Evolutionary conservation across 2,113 vertebrate genomes (phyloP).

Genomic region (Tachysurus vachellii): DNA sequence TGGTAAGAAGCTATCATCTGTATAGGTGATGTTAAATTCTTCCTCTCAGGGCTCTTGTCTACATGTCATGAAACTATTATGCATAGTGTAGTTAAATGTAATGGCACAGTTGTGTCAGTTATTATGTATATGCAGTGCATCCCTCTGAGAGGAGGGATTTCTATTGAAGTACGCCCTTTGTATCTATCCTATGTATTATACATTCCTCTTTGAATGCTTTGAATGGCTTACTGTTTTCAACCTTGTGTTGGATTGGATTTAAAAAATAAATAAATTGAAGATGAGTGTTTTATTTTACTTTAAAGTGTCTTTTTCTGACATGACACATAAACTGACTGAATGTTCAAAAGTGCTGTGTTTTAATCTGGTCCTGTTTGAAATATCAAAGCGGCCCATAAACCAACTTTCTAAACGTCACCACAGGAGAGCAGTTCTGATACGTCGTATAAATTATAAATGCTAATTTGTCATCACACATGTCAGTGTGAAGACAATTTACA

Average conservation of each 20-base stretch:
- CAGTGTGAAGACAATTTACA: constrained; percentile 61
- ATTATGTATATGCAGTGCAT: constrained; percentile 43
- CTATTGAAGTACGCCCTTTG: constrained; percentile 18
- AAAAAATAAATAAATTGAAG: constrained; percentile 58
- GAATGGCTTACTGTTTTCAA: constrained; percentile 35
- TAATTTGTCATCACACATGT: constrained; percentile 55
- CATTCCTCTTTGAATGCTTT: constrained; percentile 30
- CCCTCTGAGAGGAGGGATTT: constrained; percentile 11
- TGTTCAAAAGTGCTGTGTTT: constrained; percentile 68
- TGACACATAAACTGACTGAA: constrained; percentile 58
- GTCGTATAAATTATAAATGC: constrained; percentile 59
- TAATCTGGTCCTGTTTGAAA: constrained; percentile 70
- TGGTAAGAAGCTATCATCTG: constrained; percentile 60
- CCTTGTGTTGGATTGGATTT: constrained; percentile 52
- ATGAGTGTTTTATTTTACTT: constrained; percentile 55
- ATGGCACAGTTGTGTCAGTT: constrained; percentile 45
- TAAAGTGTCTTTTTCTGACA: constrained; percentile 70
- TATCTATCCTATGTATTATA: constrained; percentile 21
- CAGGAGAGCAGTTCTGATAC: constrained; percentile 66
- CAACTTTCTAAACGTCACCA: constrained; percentile 73
- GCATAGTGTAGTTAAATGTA: constrained; percentile 64
- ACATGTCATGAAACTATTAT: constrained; percentile 67
- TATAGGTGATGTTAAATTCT: constrained; percentile 64
- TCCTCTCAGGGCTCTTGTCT: constrained; percentile 42
- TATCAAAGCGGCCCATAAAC: constrained; percentile 68